Conservation (phyloP, 1,140 invertebrate genomes). For the Papilio glaucus region DNA sequence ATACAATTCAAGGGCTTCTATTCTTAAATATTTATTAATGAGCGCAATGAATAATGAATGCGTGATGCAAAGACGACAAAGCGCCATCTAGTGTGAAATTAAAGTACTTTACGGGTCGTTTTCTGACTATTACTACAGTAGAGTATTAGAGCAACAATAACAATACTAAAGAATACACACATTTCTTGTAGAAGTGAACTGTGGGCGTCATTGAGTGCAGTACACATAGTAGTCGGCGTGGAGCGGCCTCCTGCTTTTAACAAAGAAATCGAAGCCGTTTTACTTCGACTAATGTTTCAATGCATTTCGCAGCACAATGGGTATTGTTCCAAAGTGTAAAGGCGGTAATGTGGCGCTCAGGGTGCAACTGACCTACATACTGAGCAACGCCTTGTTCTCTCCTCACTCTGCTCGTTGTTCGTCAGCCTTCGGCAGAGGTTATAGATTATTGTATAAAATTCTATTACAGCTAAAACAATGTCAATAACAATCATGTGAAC, state of each 20-base stretch:
- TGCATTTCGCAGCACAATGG: neutral
- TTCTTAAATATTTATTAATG: too few relatives aligned
- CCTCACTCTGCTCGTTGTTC: neutral
- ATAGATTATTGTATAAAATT: neutral
- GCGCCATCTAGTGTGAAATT: neutral
- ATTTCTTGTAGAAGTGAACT: neutral
- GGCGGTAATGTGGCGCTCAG: neutral
- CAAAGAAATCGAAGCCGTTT: constrained; percentile 8
- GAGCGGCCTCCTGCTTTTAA: neutral
- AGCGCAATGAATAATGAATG: too few relatives aligned
- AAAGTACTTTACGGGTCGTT: neutral
- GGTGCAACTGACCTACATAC: neutral
- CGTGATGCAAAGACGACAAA: too few relatives aligned
- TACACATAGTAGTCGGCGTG: neutral
- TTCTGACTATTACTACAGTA: neutral
- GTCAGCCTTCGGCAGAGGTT: neutral
- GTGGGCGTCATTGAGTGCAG: neutral
- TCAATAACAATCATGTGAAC: neutral
- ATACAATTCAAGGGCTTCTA: too few relatives aligned
- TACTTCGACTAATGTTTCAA: neutral
- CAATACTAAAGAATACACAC: neutral
- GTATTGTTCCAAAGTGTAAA: neutral
- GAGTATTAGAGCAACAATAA: too few relatives aligned
- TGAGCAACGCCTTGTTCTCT: neutral
- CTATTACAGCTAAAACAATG: neutral